These are phyloP conservation scores for Danio tinwini DNA, from an alignment of 2,797 vertebrate species.

Conservation along the genomic window DNA sequence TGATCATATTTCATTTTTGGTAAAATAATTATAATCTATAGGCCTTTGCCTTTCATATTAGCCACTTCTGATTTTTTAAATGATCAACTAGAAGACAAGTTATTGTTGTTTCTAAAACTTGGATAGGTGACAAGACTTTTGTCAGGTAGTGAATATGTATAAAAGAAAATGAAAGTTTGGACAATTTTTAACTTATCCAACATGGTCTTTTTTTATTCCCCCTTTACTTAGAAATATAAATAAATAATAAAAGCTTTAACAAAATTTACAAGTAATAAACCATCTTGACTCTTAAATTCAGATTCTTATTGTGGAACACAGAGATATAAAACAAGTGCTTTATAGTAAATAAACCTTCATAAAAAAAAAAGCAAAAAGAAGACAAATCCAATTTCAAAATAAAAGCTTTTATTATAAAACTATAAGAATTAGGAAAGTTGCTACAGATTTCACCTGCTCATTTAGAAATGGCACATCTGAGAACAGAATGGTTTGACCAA, in stretches of 20 bases:
- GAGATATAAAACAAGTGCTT: too few species aligned
- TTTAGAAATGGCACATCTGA: slow-evolving; percentile 54
- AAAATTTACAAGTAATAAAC: not conserved
- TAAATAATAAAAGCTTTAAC: not conserved
- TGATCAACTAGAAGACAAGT: too few species aligned
- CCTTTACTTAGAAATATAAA: not conserved
- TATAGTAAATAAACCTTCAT: not conserved
- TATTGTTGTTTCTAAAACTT: too few species aligned
- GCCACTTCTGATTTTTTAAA: too few species aligned
- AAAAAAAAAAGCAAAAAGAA: not conserved
- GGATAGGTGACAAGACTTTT: too few species aligned
- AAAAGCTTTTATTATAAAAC: slow-evolving; percentile 65
- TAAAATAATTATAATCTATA: too few species aligned
- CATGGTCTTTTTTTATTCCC: too few species aligned
- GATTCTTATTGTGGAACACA: too few species aligned
- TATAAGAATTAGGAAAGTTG: slow-evolving; percentile 58
- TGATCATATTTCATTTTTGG: too few species aligned
- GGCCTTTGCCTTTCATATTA: too few species aligned
- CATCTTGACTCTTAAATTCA: too few species aligned
- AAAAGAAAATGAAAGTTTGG: not conserved
- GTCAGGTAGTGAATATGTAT: too few species aligned
- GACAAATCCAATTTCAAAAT: slow-evolving; percentile 48
- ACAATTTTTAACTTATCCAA: not conserved
- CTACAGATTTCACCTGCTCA: slow-evolving; percentile 45
- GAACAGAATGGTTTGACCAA: slow-evolving; percentile 31